These are phyloP conservation scores for Rotaria sp. DNA, from an alignment of 2,888 invertebrate species.

Conservation along the genomic window DNA sequence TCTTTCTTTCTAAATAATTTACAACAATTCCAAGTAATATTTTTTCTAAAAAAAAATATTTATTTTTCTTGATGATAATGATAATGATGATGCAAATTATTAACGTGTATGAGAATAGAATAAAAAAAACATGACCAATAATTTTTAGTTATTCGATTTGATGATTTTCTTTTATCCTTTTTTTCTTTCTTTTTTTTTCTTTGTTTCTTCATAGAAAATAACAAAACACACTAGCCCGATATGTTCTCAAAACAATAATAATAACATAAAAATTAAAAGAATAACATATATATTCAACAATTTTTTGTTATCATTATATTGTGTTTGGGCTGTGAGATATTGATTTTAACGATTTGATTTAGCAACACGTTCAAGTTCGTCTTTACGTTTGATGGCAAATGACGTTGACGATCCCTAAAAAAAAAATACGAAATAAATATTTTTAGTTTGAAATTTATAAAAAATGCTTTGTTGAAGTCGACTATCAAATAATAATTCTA, in stretches of 20 bases:
- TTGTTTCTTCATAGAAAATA: slow-evolving; percentile 7
- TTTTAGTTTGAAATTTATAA: background rate
- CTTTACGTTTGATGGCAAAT: slow-evolving; percentile 99
- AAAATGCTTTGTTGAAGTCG: background rate
- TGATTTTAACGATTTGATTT: slow-evolving; percentile 93
- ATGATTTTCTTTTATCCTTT: background rate
- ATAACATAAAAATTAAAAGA: background rate
- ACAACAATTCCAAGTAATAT: too few relatives aligned
- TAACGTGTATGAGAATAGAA: background rate
- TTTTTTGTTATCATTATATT: background rate
- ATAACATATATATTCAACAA: background rate
- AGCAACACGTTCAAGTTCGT: slow-evolving; percentile 98
- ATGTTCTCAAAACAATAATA: background rate
- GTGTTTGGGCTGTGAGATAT: background rate
- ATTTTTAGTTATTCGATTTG: background rate
- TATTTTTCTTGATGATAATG: background rate
- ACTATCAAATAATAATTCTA: background rate
- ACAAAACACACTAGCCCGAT: background rate
- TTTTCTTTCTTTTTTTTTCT: background rate
- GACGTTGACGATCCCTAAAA: slow-evolving; percentile 90
- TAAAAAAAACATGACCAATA: background rate
- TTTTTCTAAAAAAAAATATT: too few relatives aligned
- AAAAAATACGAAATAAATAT: slow-evolving; percentile 42
- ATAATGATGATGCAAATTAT: background rate
- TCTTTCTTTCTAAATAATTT: too few relatives aligned